These are phyloP conservation scores for Hyperoodon ampullatus DNA, from an alignment of 2,113 vertebrate genomes.

Conservation along the genomic window DNA sequence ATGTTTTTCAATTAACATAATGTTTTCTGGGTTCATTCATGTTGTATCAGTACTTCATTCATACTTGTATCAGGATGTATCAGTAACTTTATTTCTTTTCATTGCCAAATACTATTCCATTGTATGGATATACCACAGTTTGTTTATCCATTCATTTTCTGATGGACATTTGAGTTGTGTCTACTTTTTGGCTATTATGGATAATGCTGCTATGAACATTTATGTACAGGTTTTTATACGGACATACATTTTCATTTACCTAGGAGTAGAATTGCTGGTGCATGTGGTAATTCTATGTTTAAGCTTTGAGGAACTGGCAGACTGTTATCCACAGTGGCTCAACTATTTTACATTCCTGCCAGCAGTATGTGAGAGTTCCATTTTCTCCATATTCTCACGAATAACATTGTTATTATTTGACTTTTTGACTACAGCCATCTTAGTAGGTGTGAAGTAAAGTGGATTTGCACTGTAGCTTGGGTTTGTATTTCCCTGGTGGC, in stretches of 20 bases:
- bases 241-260: not conserved
- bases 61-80: not conserved
- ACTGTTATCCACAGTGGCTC: not conserved
- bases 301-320: not conserved
- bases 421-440: not conserved
- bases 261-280: not conserved
- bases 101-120: not conserved
- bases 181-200: not conserved
- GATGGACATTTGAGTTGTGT: not conserved
- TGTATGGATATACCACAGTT: not conserved
- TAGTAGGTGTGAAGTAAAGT: not conserved
- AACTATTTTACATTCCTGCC: fast-evolving
- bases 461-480: not conserved
- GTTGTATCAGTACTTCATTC: not conserved
- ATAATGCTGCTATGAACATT: not conserved
- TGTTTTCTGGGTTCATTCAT: not conserved
- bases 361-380: fast-evolving
- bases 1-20: not conserved
- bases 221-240: not conserved
- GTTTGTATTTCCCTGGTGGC: not conserved
- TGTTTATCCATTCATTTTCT: not conserved
- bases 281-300: not conserved
- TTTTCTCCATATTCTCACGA: not conserved
- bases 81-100: not conserved
- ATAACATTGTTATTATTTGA: not conserved